phyloP scores from a whole-genome alignment of 2,113 vertebrate genomes.

The Ciconia stormi region DNA sequence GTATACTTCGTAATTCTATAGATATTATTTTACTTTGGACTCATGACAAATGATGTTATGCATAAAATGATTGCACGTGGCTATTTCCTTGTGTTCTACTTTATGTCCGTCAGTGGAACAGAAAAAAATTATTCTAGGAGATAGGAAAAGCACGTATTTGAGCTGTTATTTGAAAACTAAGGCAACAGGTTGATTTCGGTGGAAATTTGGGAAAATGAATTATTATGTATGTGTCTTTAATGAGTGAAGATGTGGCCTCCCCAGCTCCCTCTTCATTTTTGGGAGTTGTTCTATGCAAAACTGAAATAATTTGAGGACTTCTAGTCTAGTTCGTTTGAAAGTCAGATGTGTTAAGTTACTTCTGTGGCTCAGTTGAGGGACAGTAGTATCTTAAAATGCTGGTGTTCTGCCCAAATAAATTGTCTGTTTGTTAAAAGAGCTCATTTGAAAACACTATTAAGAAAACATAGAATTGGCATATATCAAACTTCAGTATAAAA shows the following conservation, averaged over 20 bases:
- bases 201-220: not conserved
- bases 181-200: not conserved
- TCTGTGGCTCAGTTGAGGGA: not conserved
- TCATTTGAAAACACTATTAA: not conserved
- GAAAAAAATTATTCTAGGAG: not conserved
- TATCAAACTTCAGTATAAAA: not conserved
- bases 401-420: not conserved
- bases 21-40: not conserved
- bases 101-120: not conserved
- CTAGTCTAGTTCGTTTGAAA: not conserved
- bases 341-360: not conserved
- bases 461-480: not conserved
- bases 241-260: not conserved
- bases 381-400: not conserved
- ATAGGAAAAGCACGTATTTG: not conserved
- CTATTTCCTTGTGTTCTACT: not conserved
- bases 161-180: not conserved
- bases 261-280: not conserved
- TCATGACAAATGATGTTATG: not conserved
- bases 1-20: not conserved
- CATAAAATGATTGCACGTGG: accelerated
- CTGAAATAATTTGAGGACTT: not conserved
- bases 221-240: not conserved
- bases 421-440: not conserved
- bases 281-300: not conserved